These are phyloP conservation scores for Taenaris catops DNA, from an alignment of 2,888 invertebrate species.

Conservation along the genomic window DNA sequence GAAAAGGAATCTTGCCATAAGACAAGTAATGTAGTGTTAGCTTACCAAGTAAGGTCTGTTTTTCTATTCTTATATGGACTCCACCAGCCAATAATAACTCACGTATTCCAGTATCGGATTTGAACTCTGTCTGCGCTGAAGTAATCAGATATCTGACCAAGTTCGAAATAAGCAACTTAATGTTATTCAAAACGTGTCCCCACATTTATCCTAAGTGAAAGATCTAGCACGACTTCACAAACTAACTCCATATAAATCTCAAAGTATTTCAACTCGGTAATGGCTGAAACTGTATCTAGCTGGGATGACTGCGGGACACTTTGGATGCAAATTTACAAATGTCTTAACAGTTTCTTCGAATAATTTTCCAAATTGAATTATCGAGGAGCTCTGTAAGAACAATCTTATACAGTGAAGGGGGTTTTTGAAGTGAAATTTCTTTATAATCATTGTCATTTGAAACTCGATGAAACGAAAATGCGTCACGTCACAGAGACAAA, in stretches of 20 bases:
- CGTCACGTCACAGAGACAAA: too few relatives aligned
- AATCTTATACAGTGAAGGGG: too few relatives aligned
- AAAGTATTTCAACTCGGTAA: conserved; percentile 24
- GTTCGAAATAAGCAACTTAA: conserved; percentile 25
- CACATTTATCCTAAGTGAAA: conserved; percentile 68
- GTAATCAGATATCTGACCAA: conserved; percentile 44
- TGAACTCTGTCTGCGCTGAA: conserved; percentile 35
- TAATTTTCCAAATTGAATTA: too few relatives aligned
- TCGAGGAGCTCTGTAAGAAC: too few relatives aligned
- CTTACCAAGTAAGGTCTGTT: conserved; percentile 11
- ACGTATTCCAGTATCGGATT: conserved; percentile 39
- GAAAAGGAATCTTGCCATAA: too few relatives aligned
- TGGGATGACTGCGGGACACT: conserved; percentile 10
- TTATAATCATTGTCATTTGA: too few relatives aligned
- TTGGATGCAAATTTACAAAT: conserved; percentile 12
- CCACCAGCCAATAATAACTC: conserved; percentile 33
- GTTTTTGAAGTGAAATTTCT: too few relatives aligned
- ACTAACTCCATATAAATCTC: conserved; percentile 58
- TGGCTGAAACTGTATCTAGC: conserved; percentile 20
- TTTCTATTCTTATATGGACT: conserved; percentile 6
- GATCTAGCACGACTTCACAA: conserved; percentile 68
- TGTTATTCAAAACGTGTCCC: conserved; percentile 67
- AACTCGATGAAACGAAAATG: too few relatives aligned
- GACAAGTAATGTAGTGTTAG: conserved; percentile 5
- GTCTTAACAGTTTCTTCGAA: too few relatives aligned